Evolutionary conservation across 2,888 invertebrate genomes (phyloP).

Genomic region (Oligia latruncula): DNA sequence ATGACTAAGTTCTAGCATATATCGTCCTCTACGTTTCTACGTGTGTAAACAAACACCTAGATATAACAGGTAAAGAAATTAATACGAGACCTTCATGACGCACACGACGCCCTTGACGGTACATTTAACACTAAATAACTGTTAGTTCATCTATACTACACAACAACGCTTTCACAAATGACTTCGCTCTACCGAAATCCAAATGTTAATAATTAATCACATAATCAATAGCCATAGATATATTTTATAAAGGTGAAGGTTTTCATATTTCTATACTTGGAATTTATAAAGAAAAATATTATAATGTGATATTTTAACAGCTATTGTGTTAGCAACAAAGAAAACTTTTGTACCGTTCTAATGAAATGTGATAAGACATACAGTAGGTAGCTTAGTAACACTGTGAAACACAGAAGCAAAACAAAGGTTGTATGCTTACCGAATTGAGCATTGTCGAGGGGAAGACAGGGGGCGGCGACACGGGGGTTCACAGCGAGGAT

Average conservation of each 20-base stretch:
- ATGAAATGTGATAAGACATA: constrained; percentile 56
- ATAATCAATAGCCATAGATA: constrained; percentile 62
- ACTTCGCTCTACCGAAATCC: constrained; percentile 57
- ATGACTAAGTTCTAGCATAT: constrained; percentile 54
- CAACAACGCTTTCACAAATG: constrained; percentile 66
- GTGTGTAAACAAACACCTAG: constrained; percentile 63
- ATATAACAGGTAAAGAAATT: constrained; percentile 57
- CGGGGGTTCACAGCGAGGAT: constrained; percentile 85
- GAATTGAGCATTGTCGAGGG: constrained; percentile 85
- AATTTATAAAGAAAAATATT: constrained; percentile 35
- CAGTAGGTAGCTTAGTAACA: constrained; percentile 61
- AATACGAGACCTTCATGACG: constrained; percentile 72
- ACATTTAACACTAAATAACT: constrained; percentile 71
- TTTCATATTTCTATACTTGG: constrained; percentile 53
- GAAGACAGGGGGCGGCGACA: constrained; percentile 79
- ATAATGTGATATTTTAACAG: constrained; percentile 45
- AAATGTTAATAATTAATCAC: constrained; percentile 66
- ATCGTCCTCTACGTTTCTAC: constrained; percentile 60
- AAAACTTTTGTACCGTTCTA: constrained; percentile 52
- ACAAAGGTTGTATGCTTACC: constrained; percentile 75
- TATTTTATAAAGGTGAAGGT: constrained; percentile 58
- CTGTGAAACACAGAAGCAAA: constrained; percentile 60
- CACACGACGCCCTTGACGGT: constrained; percentile 73
- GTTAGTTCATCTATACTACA: constrained; percentile 70
- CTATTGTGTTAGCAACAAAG: constrained; percentile 65